Percentiles rank a stretch among this genome's conserved stretches.
These are phyloP conservation scores for Eristalinus sepulchralis DNA, from an alignment of 2,888 invertebrate genomes.

Conservation along the genomic window DNA sequence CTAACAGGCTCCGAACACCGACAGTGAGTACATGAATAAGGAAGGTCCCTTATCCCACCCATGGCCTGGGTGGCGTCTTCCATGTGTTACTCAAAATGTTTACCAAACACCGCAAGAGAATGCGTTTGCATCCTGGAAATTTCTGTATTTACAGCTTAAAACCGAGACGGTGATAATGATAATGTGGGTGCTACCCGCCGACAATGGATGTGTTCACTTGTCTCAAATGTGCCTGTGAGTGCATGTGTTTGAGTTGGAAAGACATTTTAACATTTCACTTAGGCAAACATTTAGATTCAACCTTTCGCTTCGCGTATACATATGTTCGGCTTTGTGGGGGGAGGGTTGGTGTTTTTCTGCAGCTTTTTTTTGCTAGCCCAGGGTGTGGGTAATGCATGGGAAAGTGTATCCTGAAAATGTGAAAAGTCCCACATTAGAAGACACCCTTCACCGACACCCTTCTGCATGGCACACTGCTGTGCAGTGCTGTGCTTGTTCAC, in stretches of 20 bases:
- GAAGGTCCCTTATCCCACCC: conserved; percentile 22
- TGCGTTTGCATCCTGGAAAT: conserved; percentile 33
- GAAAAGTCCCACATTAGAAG: conserved; percentile 14
- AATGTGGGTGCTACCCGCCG: background rate
- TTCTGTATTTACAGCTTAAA: conserved; percentile 42
- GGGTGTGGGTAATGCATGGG: background rate
- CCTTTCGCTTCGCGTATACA: conserved; percentile 1
- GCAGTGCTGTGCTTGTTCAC: background rate
- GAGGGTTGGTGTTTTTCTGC: background rate
- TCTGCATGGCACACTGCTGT: conserved; percentile 12
- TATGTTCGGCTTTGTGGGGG: background rate
- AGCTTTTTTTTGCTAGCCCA: background rate
- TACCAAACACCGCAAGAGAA: conserved; percentile 35
- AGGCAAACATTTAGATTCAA: conserved; percentile 52
- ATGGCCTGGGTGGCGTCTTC: background rate
- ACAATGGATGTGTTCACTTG: background rate
- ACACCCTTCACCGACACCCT: background rate
- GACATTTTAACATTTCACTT: conserved; percentile 60
- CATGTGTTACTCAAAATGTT: conserved; percentile 24
- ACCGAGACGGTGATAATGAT: conserved; percentile 20
- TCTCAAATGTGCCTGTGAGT: background rate
- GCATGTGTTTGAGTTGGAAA: conserved; percentile 19
- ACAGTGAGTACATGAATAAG: conserved; percentile 22
- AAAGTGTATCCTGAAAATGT: conserved; percentile 9
- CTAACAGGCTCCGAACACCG: background rate